These are phyloP conservation scores for Calcarius lapponicus DNA, from an alignment of 2,797 vertebrate genomes.

Conservation along the genomic window DNA sequence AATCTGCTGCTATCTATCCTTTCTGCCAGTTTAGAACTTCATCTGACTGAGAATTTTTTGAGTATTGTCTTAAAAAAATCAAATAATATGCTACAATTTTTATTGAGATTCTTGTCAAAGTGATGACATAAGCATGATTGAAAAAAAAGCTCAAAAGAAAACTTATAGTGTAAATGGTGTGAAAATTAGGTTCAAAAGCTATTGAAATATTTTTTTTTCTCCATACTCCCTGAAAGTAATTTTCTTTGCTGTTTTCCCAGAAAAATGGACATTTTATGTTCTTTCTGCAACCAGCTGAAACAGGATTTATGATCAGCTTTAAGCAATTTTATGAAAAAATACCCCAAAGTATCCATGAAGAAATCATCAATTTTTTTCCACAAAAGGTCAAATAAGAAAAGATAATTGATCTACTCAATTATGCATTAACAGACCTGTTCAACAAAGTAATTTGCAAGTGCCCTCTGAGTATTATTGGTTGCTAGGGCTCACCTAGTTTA, in stretches of 20 bases:
- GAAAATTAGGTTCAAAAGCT: conserved; percentile 1
- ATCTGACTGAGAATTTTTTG: conserved; percentile 20
- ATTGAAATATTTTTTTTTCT: background rate
- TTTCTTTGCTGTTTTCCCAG: conserved; percentile 17
- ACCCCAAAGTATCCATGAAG: background rate
- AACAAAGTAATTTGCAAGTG: background rate
- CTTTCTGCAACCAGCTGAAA: background rate
- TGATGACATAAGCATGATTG: background rate
- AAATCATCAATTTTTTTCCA: background rate
- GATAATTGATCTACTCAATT: background rate
- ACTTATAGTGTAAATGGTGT: conserved; percentile 12
- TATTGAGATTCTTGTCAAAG: conserved; percentile 44
- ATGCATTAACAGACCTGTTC: background rate
- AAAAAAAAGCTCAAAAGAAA: conserved; percentile 24
- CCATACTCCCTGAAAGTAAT: background rate
- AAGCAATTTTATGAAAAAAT: background rate
- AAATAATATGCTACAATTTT: conserved; percentile 48
- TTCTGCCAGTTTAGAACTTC: conserved; percentile 11
- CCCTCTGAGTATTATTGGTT: background rate
- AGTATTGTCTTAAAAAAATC: conserved; percentile 49
- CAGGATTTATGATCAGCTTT: background rate
- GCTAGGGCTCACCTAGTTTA: background rate
- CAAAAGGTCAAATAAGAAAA: background rate
- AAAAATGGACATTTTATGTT: conserved; percentile 3
- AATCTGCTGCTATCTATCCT: background rate